Conservation (phyloP, 2,113 vertebrate genomes). For the Carassius gibelio region DNA sequence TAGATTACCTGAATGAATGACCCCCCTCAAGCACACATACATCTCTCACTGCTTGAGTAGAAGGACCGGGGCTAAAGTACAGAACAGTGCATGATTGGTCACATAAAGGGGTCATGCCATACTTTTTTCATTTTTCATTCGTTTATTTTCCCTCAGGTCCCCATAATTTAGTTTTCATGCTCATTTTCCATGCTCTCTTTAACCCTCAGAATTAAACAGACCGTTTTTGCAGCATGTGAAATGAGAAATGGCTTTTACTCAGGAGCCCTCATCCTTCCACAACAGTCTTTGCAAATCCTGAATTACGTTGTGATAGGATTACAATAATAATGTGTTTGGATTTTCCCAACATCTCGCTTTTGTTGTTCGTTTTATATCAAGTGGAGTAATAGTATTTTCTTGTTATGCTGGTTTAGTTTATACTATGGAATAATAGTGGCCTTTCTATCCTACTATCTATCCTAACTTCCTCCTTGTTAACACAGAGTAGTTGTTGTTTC, state of each 20-base stretch:
- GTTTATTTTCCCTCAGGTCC: conserved; percentile 9
- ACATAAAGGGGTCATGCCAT: conserved; percentile 6
- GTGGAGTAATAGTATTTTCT: neutral
- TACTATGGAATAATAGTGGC: no score
- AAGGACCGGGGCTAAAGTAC: conserved; percentile 20
- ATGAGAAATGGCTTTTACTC: neutral
- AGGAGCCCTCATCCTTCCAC: neutral
- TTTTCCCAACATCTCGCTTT: neutral
- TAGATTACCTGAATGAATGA: conserved; percentile 69
- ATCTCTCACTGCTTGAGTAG: conserved; percentile 65
- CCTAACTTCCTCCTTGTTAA: neutral
- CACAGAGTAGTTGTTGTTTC: neutral
- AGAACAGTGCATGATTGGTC: conserved; percentile 33
- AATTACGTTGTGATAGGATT: neutral
- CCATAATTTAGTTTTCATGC: conserved; percentile 26
- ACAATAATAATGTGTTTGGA: neutral
- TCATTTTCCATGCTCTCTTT: conserved; percentile 8
- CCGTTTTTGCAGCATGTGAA: conserved; percentile 5
- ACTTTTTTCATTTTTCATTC: neutral
- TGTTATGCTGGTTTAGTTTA: neutral
- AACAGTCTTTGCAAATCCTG: neutral
- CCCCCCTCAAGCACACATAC: conserved; percentile 60
- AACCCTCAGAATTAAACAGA: neutral
- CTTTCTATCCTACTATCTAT: no score
- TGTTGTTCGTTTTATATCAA: neutral